A percentile compares a stretch with the other conserved stretches of the same genome.
These are phyloP conservation scores for Drosophila yakuba DNA, from an alignment of 1,140 invertebrate species.

Conservation along the genomic window DNA sequence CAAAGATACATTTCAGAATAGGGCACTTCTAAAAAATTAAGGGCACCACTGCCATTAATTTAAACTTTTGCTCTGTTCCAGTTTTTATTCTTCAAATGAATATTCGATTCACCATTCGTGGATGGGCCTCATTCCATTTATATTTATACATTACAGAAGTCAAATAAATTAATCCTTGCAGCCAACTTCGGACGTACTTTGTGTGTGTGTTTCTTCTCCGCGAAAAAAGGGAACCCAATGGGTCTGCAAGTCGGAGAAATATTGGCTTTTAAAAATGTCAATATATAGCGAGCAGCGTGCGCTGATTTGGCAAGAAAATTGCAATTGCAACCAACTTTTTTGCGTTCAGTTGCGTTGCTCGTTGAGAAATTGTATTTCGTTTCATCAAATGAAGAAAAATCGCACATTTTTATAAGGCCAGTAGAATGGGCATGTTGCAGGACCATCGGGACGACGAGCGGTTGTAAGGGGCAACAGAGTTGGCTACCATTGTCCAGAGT, in stretches of 20 bases:
- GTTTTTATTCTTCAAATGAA: background rate
- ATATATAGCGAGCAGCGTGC: slow-evolving; percentile 62
- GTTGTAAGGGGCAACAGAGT: slow-evolving; percentile 13
- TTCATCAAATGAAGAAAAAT: slow-evolving; percentile 83
- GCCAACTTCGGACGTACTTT: slow-evolving; percentile 53
- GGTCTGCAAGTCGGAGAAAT: slow-evolving; percentile 44
- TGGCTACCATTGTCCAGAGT: slow-evolving; percentile 59
- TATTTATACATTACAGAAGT: slow-evolving; percentile 62
- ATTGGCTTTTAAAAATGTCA: slow-evolving; percentile 83
- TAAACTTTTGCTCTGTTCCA: background rate
- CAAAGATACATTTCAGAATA: background rate
- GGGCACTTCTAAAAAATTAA: background rate
- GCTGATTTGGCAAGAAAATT: slow-evolving; percentile 73
- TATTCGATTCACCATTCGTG: background rate
- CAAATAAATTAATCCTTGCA: slow-evolving; percentile 59
- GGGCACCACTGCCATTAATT: background rate
- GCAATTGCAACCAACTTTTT: slow-evolving; percentile 71
- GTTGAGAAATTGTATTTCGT: slow-evolving; percentile 82
- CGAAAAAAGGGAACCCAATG: slow-evolving; percentile 9
- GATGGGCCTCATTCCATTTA: slow-evolving; percentile 41
- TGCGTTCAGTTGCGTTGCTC: slow-evolving; percentile 28
- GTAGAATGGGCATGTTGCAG: slow-evolving; percentile 19
- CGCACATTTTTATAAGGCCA: slow-evolving; percentile 78
- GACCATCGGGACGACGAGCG: background rate
- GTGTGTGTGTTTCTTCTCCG: slow-evolving; percentile 6